Evolutionary conservation across 2,888 invertebrate species (phyloP).

Genomic region (Masnerella sp.): DNA sequence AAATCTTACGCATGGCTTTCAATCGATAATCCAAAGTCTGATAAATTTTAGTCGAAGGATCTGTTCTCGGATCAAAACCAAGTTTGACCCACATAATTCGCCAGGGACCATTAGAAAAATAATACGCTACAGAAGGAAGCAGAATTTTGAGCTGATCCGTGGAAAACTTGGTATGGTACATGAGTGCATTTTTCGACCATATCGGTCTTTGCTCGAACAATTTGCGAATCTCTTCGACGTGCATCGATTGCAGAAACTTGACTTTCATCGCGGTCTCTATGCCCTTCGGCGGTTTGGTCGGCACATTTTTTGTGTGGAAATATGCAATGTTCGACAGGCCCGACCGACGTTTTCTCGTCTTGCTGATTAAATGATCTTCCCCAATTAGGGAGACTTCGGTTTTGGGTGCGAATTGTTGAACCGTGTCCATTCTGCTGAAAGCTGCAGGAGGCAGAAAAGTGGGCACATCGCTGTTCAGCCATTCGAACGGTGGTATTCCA

Average conservation of each 20-base stretch:
- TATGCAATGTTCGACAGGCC: constrained; percentile 82
- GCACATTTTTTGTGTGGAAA: constrained; percentile 83
- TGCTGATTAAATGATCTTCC: constrained; percentile 78
- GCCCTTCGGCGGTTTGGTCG: constrained; percentile 81
- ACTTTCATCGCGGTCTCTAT: constrained; percentile 79
- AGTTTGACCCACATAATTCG: constrained; percentile 91
- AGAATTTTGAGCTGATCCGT: constrained; percentile 85
- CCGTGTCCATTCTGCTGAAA: constrained; percentile 87
- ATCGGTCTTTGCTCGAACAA: constrained; percentile 92
- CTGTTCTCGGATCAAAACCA: constrained; percentile 94
- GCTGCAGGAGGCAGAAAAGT: constrained; percentile 86
- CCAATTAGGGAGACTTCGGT: constrained; percentile 68
- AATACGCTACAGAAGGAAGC: constrained; percentile 90
- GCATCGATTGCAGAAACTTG: constrained; percentile 74
- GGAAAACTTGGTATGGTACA: constrained; percentile 82
- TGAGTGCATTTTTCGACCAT: constrained; percentile 90
- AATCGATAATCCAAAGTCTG: constrained; percentile 93
- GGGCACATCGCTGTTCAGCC: constrained; percentile 81
- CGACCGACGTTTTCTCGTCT: constrained; percentile 79
- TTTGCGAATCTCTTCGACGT: constrained; percentile 72
- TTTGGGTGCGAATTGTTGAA: constrained; percentile 73
- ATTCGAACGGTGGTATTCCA: constrained; percentile 79
- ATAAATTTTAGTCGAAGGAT: constrained; percentile 87
- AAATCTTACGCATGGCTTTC: constrained; percentile 80
- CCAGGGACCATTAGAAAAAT: constrained; percentile 95